Evolutionary conservation across 2,888 invertebrate species (phyloP), one percentile per base, ranked within the genome.

Genomic region (Tanypteryx hageni): DNA sequence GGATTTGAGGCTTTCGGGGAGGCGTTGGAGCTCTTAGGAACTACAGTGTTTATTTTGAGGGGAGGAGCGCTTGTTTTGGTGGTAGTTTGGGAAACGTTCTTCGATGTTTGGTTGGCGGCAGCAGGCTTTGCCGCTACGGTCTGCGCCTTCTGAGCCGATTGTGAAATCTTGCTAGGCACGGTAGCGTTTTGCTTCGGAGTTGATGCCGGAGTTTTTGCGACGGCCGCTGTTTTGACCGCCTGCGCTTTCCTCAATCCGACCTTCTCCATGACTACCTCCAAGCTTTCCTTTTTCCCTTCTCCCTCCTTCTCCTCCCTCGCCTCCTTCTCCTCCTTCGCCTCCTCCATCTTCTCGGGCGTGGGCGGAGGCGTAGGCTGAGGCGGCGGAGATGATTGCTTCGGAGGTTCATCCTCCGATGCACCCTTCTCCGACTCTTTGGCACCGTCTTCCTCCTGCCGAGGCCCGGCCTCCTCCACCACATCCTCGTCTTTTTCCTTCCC

Each of bases 291-390:
- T 13, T 64, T 64, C 13, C 64, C 44, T 11, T 68, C 18, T 4
- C 27, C 59, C 59, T 31, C 64, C 64, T 89, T 64, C 2, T 89
- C 89, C 8, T 27, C 31, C n/a, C 64, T 0, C 13, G 64, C 89
- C 83, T 83, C 83, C 16, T 11, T 44, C 89, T 89, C 89, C 2
- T 89, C 89, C 8, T 27, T 64, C n/a, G 89, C 0, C 13, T 89
- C 89, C 83, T 83, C 83, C 16, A n/a, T 44, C 89, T 89, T 89
- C n/a, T 89, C 89, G 7, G 89, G 89, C 16, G 89, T 89, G 2
- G 89, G 89, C 4, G 89, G 89, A 64, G 89, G 89, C 27, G 89
- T 89, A 0, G 89, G 89, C 31, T 89, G 89, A 14, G 89, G 64
- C 31, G 89, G 89, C 7, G 89, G 89, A 11, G 89, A 89, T 0